Base-by-base conservation (phyloP, 2,888 invertebrate species). In the Rhagophthalmus giganteus region DNA sequence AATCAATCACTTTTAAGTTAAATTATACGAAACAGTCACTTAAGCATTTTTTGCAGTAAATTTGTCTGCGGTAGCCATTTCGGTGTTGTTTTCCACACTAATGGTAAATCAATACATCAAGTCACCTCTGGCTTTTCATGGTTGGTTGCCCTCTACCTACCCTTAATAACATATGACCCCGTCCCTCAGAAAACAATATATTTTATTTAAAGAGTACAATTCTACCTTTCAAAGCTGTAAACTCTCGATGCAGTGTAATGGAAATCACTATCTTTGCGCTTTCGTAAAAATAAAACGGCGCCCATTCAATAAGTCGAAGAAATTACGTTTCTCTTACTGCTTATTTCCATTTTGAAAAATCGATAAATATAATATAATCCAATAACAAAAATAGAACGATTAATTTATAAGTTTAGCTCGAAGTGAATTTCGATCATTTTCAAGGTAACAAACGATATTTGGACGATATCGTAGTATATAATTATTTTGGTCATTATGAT, bases 41-140 rank as follows among this genome's bases (percentile, higher is more conserved):
- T 50, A 50, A 50, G 20, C 20, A 37, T 44, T 50, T 52, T 58
- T 58, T 46, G 47, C 54, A 42, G 41, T 52, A 52, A 51, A 54
- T 56, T 56, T 51, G 54, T 58, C 48, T 51, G 55, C 45, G 58
- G 56, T 57, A 42, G 52, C 52, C 52, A 54, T 52, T 56, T 48
- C 47, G 40, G 52, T 61, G 63, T 65, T 65, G 61, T 62, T 65
- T 62, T 59, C 60, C 53, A 47, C 59, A 55, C 59, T 68, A 67
- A 68, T 68, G 66, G 58, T 53, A 64, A 65, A 66, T 67, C 67
- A 60, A 67, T 67, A 64, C 57, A 55, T 63, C 62, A 64, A 58
- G 58, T 60, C 63, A 63, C 61, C 63, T 65, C 59, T 63, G 61
- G 63, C 66, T 64, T 65, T 65, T 64, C 62, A 66, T 60, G 63